Conservation (phyloP, 1,140 invertebrate genomes). For the Cotesia vestalis region DNA sequence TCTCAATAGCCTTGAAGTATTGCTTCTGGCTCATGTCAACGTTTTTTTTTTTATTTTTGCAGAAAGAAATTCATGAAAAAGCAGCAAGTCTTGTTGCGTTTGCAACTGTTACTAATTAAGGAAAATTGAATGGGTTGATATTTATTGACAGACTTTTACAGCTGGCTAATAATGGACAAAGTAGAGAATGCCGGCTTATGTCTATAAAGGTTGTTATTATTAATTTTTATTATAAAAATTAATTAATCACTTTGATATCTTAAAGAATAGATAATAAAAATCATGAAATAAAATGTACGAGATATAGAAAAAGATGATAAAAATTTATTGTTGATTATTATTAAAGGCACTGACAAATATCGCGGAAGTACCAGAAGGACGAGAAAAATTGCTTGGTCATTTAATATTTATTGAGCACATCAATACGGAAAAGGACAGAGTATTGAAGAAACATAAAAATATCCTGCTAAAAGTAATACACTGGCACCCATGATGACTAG, state of each 20-base stretch:
- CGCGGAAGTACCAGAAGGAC: constrained; percentile 41
- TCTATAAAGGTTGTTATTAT: constrained; percentile 15
- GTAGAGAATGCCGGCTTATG: constrained; percentile 1
- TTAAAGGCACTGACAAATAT: constrained; percentile 47
- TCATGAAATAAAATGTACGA: not conserved
- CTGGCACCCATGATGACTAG: constrained; percentile 38
- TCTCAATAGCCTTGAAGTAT: constrained; percentile 40
- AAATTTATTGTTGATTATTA: constrained; percentile 3
- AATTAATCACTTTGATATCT: not conserved
- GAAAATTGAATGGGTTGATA: not conserved
- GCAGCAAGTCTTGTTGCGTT: not conserved
- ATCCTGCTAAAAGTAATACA: constrained; percentile 44
- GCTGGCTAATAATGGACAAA: not conserved
- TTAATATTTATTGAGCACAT: constrained; percentile 40
- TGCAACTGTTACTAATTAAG: not conserved
- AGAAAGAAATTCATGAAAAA: constrained; percentile 6
- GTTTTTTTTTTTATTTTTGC: not conserved
- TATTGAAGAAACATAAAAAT: constrained; percentile 37
- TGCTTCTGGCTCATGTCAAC: constrained; percentile 42
- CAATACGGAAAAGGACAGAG: constrained; percentile 30
- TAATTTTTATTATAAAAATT: not conserved
- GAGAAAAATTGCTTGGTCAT: constrained; percentile 33
- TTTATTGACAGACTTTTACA: constrained; percentile 12
- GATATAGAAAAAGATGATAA: not conserved
- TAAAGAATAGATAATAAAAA: too few species aligned